These are phyloP conservation scores for Cyclophora albipunctata DNA, from an alignment of 2,888 invertebrate species.

Conservation along the genomic window DNA sequence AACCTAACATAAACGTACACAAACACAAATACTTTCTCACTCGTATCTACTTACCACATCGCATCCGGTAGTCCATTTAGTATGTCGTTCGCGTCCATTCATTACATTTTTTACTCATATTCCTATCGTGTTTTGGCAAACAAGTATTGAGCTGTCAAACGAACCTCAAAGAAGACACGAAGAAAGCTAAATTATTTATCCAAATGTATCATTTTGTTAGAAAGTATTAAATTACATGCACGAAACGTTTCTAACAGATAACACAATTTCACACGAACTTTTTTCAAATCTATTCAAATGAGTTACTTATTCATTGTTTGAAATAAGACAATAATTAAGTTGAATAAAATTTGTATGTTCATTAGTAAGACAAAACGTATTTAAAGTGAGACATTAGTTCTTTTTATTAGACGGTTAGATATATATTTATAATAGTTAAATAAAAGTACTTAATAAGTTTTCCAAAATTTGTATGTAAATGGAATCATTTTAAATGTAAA, in stretches of 20 bases:
- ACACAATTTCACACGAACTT: conserved; percentile 60
- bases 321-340: conserved; percentile 30
- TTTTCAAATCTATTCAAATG: conserved; percentile 35
- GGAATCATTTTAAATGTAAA: background rate
- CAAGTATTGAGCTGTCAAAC: conserved; percentile 61
- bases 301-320: conserved; percentile 55
- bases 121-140: conserved; percentile 44
- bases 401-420: background rate
- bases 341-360: conserved; percentile 24
- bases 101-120: conserved; percentile 10
- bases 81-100: conserved; percentile 1
- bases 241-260: conserved; percentile 26
- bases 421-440: conserved; percentile 8
- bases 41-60: background rate
- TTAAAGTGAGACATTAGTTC: conserved; percentile 16
- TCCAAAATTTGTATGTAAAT: conserved; percentile 1
- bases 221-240: conserved; percentile 65
- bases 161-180: conserved; percentile 45
- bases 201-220: conserved; percentile 49
- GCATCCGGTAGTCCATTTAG: background rate
- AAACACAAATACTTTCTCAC: conserved; percentile 1
- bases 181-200: conserved; percentile 47
- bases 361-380: conserved; percentile 20
- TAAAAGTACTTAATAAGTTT: background rate
- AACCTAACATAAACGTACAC: background rate